Base-by-base conservation (phyloP, 2,113 vertebrate genomes). In the Rhabdornis inornatus region DNA sequence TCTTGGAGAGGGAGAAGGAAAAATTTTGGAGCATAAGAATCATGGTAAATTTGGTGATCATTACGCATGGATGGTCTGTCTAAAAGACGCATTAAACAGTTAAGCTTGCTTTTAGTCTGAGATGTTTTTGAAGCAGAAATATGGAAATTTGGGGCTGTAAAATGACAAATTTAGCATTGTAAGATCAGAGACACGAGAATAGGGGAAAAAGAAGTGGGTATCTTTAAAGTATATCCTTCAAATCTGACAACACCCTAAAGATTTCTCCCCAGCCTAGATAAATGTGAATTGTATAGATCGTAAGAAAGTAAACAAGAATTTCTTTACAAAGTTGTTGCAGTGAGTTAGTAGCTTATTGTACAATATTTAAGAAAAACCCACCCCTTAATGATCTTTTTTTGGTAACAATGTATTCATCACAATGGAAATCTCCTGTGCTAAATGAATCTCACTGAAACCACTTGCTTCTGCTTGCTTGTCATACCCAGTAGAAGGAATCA, bases 401-500 rank as follows among this genome's bases (percentile, higher is more conserved):
- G 42, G 24, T 65, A 68, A 13, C 7, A 21, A n/a, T 45, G 13
- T 53, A 21, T 68, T 39, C 35, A 60, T 37, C 39, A 59, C 31
- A 74, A 7, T 45, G 52, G 35, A 65, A 83, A 19, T 89, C 12
- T 65, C 42, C 18, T 28, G 27, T 70, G 52, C 45, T 83, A 65
- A 92, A 74, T 7, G 8, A 66, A 27, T 57, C 44, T 56, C 45
- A 23, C 17, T 77, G 91, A 44, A 56, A 55, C 40, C 23, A 28
- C 28, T 93, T 64, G 15, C 23, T 68, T 68, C 69, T 84, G 22
- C 70, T 93, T 93, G 47, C 35, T 64, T 94, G 77, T 83, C 85
- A 71, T 45, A 72, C 10, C 28, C 64, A 8, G 15, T 39, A 37
- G 75, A 79, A 45, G 9, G 37, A 89, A 66, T 89, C 88, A 85